Conservation (phyloP, 2,797 vertebrate species). For the Caiman crocodilus region DNA sequence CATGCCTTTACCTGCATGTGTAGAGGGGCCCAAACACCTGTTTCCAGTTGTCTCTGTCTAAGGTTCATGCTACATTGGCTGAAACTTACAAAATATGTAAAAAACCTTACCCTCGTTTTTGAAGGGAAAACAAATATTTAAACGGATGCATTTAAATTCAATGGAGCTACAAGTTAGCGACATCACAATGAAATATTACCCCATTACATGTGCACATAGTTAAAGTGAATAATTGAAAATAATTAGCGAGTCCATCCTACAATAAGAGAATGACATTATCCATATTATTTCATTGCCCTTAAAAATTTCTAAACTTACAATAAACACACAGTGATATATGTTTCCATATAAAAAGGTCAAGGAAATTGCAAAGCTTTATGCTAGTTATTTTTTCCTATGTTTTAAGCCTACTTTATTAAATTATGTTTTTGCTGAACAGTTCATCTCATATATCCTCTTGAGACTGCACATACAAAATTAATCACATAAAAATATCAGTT, state of each 20-base stretch:
- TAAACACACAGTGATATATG: accelerated
- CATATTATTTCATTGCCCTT: background rate
- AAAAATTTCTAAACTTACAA: accelerated
- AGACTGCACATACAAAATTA: background rate
- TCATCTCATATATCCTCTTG: background rate
- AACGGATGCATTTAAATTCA: background rate
- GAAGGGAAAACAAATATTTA: background rate
- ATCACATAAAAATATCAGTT: background rate
- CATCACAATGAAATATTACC: background rate
- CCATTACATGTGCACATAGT: background rate
- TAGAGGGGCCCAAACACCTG: too few relatives aligned
- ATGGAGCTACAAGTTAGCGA: background rate
- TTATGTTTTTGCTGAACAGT: background rate
- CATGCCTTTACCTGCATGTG: too few relatives aligned
- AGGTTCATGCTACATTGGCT: too few relatives aligned
- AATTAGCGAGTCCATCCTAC: background rate
- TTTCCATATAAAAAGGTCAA: background rate
- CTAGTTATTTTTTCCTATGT: background rate
- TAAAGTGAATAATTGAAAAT: background rate
- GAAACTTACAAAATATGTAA: too few relatives aligned
- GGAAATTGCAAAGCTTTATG: background rate
- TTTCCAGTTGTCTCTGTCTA: too few relatives aligned
- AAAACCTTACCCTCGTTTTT: background rate
- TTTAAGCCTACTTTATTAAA: background rate
- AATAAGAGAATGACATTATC: background rate